A percentile compares a stretch with the other conserved stretches of the same genome.
Evolutionary conservation across 2,888 invertebrate genomes (phyloP).

Genomic region (Trileptium ribeirensis): DNA sequence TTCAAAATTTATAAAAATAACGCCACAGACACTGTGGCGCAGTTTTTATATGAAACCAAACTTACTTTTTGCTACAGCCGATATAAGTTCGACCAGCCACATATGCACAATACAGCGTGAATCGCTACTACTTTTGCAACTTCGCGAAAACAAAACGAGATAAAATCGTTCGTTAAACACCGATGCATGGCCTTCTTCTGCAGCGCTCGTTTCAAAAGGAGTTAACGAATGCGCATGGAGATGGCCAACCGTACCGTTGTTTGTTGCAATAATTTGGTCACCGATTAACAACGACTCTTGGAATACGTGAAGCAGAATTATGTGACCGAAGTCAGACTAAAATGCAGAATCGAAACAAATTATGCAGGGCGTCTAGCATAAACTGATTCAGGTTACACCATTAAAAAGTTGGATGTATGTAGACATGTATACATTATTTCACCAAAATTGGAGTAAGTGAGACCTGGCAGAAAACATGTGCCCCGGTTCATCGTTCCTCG

Average conservation of each 20-base stretch:
- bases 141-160: constrained; percentile 82
- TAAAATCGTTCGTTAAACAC: constrained; percentile 90
- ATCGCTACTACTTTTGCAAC: constrained; percentile 60
- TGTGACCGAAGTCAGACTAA: constrained; percentile 95
- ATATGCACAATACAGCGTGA: constrained; percentile 63
- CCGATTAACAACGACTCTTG: constrained; percentile 87
- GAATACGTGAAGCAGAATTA: constrained; percentile 89
- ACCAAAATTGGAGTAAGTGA: too few species aligned
- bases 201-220: constrained; percentile 72
- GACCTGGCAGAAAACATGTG: too few species aligned
- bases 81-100: constrained; percentile 64
- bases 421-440: too few species aligned
- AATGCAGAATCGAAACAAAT: too few species aligned
- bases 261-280: constrained; percentile 46
- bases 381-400: too few species aligned
- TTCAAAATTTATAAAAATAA: too few species aligned
- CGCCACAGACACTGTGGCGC: too few species aligned
- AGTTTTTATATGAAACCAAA: too few species aligned
- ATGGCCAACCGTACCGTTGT: constrained; percentile 13
- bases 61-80: constrained; percentile 35
- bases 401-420: too few species aligned
- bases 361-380: too few species aligned
- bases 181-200: constrained; percentile 74
- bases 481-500: too few species aligned
- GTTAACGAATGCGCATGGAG: constrained; percentile 36